Evolutionary conservation across 1,140 invertebrate species (phyloP).

Genomic region (Lasioglossum baleicum): DNA sequence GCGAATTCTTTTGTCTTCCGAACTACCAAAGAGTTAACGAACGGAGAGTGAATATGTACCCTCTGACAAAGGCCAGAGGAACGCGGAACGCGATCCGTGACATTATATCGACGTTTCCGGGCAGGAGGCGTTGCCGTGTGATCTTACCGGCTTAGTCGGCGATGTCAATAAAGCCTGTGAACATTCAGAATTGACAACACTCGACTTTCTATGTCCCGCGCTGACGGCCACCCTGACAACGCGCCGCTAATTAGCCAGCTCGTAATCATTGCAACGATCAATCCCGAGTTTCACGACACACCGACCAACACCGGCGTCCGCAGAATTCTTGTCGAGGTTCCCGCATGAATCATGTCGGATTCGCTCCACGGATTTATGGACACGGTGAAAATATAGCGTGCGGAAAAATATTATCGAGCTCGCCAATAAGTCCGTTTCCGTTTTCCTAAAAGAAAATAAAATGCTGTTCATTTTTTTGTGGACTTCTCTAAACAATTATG

Average conservation of each 20-base stretch:
- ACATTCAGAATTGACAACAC: conserved; percentile 26
- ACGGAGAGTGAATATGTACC: neutral
- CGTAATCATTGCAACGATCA: conserved; percentile 40
- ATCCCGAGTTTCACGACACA: conserved; percentile 43
- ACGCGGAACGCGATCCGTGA: neutral
- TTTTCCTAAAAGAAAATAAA: no score
- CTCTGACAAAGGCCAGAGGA: neutral
- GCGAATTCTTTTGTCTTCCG: neutral
- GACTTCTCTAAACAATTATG: no score
- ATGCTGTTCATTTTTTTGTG: no score
- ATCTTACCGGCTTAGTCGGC: conserved; percentile 6
- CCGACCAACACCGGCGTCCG: conserved; percentile 34
- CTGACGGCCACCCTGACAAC: conserved; percentile 32
- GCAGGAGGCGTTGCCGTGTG: neutral
- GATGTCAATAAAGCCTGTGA: conserved; percentile 28
- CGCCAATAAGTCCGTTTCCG: no score
- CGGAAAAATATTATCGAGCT: no score
- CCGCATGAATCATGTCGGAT: no score
- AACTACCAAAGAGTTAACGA: neutral
- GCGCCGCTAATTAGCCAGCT: conserved; percentile 52
- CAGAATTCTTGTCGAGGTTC: conserved; percentile 13
- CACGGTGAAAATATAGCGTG: no score
- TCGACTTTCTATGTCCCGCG: conserved; percentile 33
- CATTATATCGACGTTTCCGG: conserved; percentile 22
- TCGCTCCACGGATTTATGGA: no score